Base-by-base conservation (phyloP, 2,797 vertebrate genomes). In the Chloroceryle amazona region DNA sequence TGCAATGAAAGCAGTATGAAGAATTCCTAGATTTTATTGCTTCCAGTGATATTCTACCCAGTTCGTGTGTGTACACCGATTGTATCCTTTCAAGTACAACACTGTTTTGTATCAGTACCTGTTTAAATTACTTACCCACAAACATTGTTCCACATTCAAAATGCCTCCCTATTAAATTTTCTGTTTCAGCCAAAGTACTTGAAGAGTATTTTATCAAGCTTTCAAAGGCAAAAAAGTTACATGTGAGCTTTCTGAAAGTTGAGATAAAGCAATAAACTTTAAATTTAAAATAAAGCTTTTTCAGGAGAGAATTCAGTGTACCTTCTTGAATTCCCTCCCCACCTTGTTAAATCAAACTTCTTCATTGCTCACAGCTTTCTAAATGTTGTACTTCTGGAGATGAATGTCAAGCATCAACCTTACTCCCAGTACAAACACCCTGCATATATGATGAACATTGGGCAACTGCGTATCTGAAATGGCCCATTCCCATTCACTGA, bases 1-100 rank as follows among this genome's bases (percentile, higher is more conserved):
- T 96, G 90, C 93, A 96, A 95, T 85, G 86, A 96, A 96, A 96
- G 93, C 78, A 75, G 60, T 71, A 91, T 51, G 86, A 96, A 93
- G 88, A 91, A 96, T 95, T 81, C 80, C 83, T 47, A 72, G 55
- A 62, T 74, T 89, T 95, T 92, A 95, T 95, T 90, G 88, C 93
- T 97, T 81, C 96, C 81, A 93, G 91, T 78, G 82, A 94, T 92
- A 89, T 83, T 93, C 91, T 83, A 89, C 41, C 68, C 73, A 68
- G 80, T 91, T 85, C 90, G 78, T 83, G 65, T 88, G 71, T 79
- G 22, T 86, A 82, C 26, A 82, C 54, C 28, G 15, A 87, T 46
- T 71, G 91, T 35, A 95, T 61, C 72, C 83, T 96, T 96, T 90
- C 90, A 93, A 96, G 95, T 86, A 90, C 78, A 86, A 46, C 67